phyloP scores from a whole-genome alignment of 53 echinoderm and acorn worm genomes.

The Glandiceps talaboti region DNA sequence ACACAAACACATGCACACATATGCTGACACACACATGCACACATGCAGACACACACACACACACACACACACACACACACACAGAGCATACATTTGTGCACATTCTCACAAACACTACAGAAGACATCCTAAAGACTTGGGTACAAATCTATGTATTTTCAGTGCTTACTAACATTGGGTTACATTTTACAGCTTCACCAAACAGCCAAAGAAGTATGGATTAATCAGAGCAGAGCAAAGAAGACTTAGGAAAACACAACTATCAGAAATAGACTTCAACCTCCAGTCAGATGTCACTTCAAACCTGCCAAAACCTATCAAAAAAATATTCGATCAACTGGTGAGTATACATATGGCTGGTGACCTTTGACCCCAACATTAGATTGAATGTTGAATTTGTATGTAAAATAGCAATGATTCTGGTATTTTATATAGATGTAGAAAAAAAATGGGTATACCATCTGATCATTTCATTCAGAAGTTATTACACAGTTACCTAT shows the following conservation, averaged over 20 bases:
- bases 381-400: too few relatives aligned
- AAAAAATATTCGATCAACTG: conserved; percentile 35
- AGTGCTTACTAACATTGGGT: neutral
- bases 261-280: conserved; percentile 25
- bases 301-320: conserved; percentile 45
- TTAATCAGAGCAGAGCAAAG: conserved; percentile 31
- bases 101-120: neutral
- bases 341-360: too few relatives aligned
- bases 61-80: neutral
- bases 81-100: too few relatives aligned
- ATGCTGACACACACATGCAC: too few relatives aligned
- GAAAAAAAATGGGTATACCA: too few relatives aligned
- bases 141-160: neutral
- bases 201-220: conserved; percentile 52
- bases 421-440: too few relatives aligned
- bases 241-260: conserved; percentile 33
- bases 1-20: too few relatives aligned
- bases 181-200: conserved; percentile 39
- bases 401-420: too few relatives aligned
- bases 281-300: conserved; percentile 41
- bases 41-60: too few relatives aligned
- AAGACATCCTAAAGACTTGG: neutral
- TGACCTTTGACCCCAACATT: too few relatives aligned
- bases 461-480: too few relatives aligned
- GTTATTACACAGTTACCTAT: too few relatives aligned